Base-by-base conservation (phyloP, 1,140 invertebrate genomes). In the Drosophila lacertosa region DNA sequence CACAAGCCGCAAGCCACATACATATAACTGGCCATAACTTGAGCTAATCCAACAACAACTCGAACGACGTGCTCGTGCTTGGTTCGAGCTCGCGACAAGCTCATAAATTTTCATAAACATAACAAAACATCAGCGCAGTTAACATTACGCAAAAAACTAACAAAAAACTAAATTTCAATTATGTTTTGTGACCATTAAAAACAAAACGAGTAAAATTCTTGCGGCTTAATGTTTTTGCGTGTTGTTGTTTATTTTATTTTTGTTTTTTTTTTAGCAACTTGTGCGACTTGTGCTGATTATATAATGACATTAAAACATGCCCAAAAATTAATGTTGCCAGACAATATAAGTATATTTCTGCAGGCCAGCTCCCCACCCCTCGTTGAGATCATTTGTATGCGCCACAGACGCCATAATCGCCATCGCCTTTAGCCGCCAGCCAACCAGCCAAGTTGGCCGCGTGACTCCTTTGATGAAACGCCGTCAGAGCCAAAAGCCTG, bases 251-350 rank as follows among this genome's bases (percentile, higher is more conserved):
- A n/a, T n/a, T n/a, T n/a, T n/a, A n/a, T n/a, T n/a, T n/a, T n/a
- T n/a, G n/a, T n/a, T 66, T 77, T 72, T 60, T 83, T 83, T 78
- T 58, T 33, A 69, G 75, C 79, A 77, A 75, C 55, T 65, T 80
- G 59, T 67, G 68, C 65, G 79, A 84, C 81, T 84, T 84, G 80
- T 88, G 82, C 77, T 88, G 81, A 74, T 86, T 86, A 74, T 77
- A 77, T 86, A 86, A 86, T 86, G 82, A 82, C 77, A 88, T 75
- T 74, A 86, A 84, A 84, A 86, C 81, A 84, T 84, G 81, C 50
- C 66, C 54, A 79, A 66, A 22, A 64, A 22, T 20, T 1, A 37
- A 39, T 48, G 18, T n/a, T 45, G 15, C 40, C 53, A 62, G 71
- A 67, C 44, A 74, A 78, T 54, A 84, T 79, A 84, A 74, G 76